Evolutionary conservation across 2,888 invertebrate species (phyloP).

Genomic region (Aspidiotus destructor): DNA sequence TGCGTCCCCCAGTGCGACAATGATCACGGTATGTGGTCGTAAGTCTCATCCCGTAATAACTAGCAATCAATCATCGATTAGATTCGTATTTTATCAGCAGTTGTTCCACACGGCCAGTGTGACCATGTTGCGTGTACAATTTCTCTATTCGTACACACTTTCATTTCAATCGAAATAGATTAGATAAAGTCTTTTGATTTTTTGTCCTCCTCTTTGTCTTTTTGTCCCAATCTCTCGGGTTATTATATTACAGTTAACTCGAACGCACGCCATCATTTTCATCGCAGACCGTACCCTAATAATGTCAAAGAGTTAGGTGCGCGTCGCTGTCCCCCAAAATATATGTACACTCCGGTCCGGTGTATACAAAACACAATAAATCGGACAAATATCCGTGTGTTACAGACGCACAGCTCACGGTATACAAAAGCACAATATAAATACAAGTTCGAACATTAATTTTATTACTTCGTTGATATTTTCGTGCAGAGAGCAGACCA

Average conservation of each 20-base stretch:
- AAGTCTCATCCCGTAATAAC: conserved; percentile 27
- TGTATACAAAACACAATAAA: neutral
- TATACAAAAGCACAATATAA: neutral
- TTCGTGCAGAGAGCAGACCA: neutral
- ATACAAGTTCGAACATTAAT: conserved; percentile 1
- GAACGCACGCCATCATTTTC: neutral
- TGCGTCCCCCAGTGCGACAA: conserved; percentile 13
- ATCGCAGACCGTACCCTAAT: neutral
- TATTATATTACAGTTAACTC: no score
- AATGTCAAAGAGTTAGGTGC: neutral
- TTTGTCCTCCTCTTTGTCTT: neutral
- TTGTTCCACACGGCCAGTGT: neutral
- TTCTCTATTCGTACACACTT: neutral
- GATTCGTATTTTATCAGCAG: conserved; percentile 31
- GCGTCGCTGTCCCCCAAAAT: neutral
- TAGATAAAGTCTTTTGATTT: conserved; percentile 7
- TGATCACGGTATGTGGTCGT: conserved; percentile 25
- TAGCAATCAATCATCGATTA: conserved; percentile 30
- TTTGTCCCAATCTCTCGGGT: neutral
- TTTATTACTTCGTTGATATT: conserved; percentile 1
- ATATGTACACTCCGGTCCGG: no score
- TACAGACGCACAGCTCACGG: neutral
- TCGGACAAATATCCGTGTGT: neutral
- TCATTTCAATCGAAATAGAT: conserved; percentile 7
- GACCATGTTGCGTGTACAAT: neutral